Percentiles rank a stretch among this genome's conserved stretches.
Evolutionary conservation across 2,888 invertebrate species (phyloP).

Genomic region (Eugnorisma glareosa): DNA sequence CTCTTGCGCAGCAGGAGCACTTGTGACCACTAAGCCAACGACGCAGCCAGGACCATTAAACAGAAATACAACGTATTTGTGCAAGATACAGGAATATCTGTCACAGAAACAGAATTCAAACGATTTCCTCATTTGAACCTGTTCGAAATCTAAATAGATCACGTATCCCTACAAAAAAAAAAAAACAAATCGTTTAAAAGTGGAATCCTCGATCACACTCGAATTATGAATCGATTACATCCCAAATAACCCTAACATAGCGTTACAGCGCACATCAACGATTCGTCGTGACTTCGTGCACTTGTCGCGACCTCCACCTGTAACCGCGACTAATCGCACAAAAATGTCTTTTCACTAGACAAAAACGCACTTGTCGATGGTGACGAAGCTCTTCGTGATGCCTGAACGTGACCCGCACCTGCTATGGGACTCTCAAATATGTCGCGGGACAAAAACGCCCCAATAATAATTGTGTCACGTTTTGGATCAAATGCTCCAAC

Average conservation of each 20-base stretch:
- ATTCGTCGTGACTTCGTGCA: conserved; percentile 73
- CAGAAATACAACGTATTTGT: not conserved
- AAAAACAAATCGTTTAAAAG: conserved; percentile 34
- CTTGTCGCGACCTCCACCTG: conserved; percentile 85
- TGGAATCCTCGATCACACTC: conserved; percentile 52
- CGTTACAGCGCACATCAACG: conserved; percentile 56
- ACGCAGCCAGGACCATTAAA: not conserved
- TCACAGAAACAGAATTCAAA: not conserved
- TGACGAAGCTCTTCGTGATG: conserved; percentile 70
- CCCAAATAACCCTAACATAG: conserved; percentile 54
- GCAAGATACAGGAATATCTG: not conserved
- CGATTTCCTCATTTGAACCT: not conserved
- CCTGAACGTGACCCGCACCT: conserved; percentile 79
- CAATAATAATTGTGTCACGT: conserved; percentile 69
- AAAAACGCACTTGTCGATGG: conserved; percentile 76
- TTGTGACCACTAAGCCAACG: not conserved
- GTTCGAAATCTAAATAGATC: conserved; percentile 19
- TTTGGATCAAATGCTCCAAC: conserved; percentile 54
- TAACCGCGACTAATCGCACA: conserved; percentile 80
- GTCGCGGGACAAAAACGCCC: conserved; percentile 69
- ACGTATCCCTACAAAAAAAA: conserved; percentile 38
- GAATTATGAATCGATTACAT: conserved; percentile 60
- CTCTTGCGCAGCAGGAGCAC: not conserved
- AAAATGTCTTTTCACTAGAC: conserved; percentile 75
- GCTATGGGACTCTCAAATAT: conserved; percentile 72